Percentiles rank a stretch among this genome's conserved stretches.
phyloP scores from a whole-genome alignment of 2,888 invertebrate genomes.

The Papilio elwesi region DNA sequence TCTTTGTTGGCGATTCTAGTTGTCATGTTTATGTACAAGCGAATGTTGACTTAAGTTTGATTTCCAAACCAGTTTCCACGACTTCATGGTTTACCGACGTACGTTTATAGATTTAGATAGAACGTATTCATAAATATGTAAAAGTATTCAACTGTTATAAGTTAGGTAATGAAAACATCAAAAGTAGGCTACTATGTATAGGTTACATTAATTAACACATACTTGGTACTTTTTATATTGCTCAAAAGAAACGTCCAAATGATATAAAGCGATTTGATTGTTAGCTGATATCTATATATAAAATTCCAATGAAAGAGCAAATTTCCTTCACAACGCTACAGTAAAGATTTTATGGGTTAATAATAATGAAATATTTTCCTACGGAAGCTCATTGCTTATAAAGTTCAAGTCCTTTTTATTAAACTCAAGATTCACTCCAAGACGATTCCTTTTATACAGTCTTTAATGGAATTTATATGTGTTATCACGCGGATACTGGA shows the following conservation, averaged over 20 bases:
- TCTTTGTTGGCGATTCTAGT: too few species aligned
- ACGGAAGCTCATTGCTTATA: slow-evolving; percentile 41
- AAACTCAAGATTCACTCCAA: slow-evolving; percentile 25
- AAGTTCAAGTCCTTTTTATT: slow-evolving; percentile 36
- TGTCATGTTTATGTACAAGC: too few species aligned
- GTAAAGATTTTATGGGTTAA: slow-evolving; percentile 48
- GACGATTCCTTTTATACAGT: slow-evolving; percentile 23
- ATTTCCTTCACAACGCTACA: slow-evolving; percentile 41
- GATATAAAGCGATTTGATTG: slow-evolving; percentile 1
- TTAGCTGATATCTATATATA: slow-evolving; percentile 8
- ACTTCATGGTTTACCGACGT: too few species aligned
- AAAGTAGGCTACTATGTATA: too few species aligned
- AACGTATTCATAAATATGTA: too few species aligned
- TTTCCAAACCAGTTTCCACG: too few species aligned
- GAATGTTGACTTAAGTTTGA: too few species aligned
- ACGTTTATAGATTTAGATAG: too few species aligned
- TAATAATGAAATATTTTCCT: slow-evolving; percentile 47
- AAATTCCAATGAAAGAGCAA: slow-evolving; percentile 36
- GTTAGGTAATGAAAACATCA: too few species aligned
- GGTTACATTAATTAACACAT: not conserved
- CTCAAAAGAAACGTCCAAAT: not conserved
- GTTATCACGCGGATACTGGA: not conserved
- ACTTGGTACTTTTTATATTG: not conserved
- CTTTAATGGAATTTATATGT: not conserved
- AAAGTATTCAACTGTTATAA: too few species aligned